Base-by-base conservation (phyloP, 2,113 vertebrate genomes). In the Poeciliopsis retropinna region DNA sequence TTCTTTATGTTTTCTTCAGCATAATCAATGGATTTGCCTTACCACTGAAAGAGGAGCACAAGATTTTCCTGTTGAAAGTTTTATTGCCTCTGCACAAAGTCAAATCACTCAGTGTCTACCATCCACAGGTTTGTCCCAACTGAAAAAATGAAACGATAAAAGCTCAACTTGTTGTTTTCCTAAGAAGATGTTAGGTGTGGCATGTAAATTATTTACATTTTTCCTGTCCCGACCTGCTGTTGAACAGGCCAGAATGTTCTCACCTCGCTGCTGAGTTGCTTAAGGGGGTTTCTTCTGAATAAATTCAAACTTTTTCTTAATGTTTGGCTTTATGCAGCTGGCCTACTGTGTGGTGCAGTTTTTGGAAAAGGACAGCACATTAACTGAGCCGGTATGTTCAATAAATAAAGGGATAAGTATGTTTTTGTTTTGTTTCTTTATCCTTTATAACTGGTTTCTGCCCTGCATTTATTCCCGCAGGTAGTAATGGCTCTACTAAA, bases 11-110 rank as follows among this genome's bases (percentile, higher is more conserved):
- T 60, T 27, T 57, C 3, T 69, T 0, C 92, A 99, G 98, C 90
- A 99, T 99, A 95, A 99, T 99, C 89, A 99, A 99, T 87, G 98
- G 98, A 78, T 99, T 99, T 95, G 98, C 98, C 95, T 97, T 99
- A 95, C 98, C 98, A 74, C 95, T 99, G 62, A 99, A 99, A 95
- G 97, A 99, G 93, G 97, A 98, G 95, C 97, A 99, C 97, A 99
- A 99, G 95, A 97, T 99, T 92, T 99, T 99, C 92, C 87, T 99
- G 73, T 80, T 99, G 91, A 99, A 99, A 94, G 97, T 99, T 94
- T 95, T 99, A 87, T 90, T 99, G 92, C 98, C 98, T 82, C 94
- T 99, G 94, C 98, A 99, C 95, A 99, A 99, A 96, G 98, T 99
- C 87, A 99, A 99, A 90, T 99, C 97, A 81, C 96, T 99, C 92